phyloP scores from a whole-genome alignment of 2,113 vertebrate species.

The Illadopsis cleaveri region DNA sequence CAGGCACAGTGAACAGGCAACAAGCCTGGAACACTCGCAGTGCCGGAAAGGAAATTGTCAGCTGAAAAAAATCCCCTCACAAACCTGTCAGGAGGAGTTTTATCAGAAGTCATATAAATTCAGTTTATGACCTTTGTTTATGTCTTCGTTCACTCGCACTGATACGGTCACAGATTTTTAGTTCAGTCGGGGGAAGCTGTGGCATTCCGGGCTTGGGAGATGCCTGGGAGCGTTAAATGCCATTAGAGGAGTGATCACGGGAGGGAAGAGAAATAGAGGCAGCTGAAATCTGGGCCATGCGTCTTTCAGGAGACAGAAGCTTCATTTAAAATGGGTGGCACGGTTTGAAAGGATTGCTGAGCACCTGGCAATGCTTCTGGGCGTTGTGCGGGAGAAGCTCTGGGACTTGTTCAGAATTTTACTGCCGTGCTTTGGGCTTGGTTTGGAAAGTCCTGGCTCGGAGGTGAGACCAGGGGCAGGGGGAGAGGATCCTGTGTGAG shows the following conservation, averaged over 20 bases:
- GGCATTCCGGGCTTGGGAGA: not conserved
- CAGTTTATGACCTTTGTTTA: slow-evolving; percentile 26
- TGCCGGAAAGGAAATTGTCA: not conserved
- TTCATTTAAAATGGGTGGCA: not conserved
- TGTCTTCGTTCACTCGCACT: not conserved
- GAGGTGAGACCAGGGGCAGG: not conserved
- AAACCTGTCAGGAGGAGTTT: slow-evolving; percentile 27
- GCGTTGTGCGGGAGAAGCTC: not conserved
- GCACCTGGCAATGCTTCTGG: not conserved
- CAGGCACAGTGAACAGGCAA: not conserved
- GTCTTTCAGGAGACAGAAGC: not conserved
- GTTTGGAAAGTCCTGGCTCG: not conserved
- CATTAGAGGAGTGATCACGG: not conserved
- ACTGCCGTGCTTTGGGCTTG: not conserved
- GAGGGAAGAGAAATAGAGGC: not conserved
- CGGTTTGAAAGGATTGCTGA: not conserved
- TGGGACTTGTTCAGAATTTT: not conserved
- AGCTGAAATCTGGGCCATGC: not conserved
- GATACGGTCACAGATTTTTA: not conserved
- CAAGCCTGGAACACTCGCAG: not conserved
- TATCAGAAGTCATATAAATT: slow-evolving; percentile 34
- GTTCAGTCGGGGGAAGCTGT: not conserved
- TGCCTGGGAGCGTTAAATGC: not conserved
- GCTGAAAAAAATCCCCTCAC: not conserved
- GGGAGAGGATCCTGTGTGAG: not conserved